These are phyloP conservation scores for Montipora efflorescens DNA, from an alignment of 64 coral and sea anemone species.

Conservation along the genomic window DNA sequence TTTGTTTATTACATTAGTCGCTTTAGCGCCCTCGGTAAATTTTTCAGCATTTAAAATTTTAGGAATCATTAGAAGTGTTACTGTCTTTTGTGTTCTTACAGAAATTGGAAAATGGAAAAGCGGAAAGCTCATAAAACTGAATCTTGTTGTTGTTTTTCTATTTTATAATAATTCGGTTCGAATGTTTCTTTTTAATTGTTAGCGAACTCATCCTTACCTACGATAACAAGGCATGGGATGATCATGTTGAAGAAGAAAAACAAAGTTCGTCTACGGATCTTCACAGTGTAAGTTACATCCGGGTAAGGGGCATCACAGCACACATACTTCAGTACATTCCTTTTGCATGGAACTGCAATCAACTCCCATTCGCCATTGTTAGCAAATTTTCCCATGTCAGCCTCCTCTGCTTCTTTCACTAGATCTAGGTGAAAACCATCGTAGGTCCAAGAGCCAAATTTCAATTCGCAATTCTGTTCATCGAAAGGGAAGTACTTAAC, in stretches of 20 bases:
- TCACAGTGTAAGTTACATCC: constrained; percentile 71
- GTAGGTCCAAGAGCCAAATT: constrained; percentile 88
- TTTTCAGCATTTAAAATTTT: too few species aligned
- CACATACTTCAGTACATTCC: constrained; percentile 50
- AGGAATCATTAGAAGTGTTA: too few species aligned
- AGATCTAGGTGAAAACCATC: constrained; percentile 74
- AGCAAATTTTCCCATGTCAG: constrained; percentile 44
- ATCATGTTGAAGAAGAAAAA: constrained; percentile 88
- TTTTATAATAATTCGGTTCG: too few species aligned
- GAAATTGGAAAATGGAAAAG: too few species aligned
- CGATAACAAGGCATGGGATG: constrained; percentile 76
- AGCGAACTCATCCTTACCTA: constrained; percentile 37
- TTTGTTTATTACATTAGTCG: too few species aligned
- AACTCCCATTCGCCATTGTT: constrained; percentile 82
- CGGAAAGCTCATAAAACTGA: too few species aligned
- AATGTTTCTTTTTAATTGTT: too few species aligned
- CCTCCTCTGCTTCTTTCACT: constrained; percentile 32
- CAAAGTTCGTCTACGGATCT: constrained; percentile 56
- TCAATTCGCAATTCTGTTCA: constrained; percentile 77
- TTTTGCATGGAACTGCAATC: constrained; percentile 46
- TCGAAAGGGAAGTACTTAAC: constrained; percentile 97
- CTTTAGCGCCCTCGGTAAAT: too few species aligned
- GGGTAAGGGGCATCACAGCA: constrained; percentile 76
- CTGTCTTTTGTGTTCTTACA: too few species aligned
- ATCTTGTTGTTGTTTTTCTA: too few species aligned